Evolutionary conservation across 1,140 invertebrate genomes (phyloP), one percentile per base, ranked within the genome.

Genomic region (Drosophila albomicans): DNA sequence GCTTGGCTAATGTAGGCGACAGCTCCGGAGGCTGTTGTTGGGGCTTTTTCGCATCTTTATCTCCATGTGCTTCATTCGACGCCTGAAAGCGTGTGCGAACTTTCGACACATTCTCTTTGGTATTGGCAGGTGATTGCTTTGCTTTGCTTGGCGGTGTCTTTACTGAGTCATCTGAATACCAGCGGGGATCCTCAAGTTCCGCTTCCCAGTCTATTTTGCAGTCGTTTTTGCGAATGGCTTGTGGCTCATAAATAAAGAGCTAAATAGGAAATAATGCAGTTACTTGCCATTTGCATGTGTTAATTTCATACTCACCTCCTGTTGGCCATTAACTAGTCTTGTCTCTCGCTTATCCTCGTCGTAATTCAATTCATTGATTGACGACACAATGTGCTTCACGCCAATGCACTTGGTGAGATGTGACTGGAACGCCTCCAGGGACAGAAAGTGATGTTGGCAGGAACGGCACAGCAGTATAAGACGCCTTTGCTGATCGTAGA

Each of bases 111-210:
- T 87, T 88, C 25, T 87, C 81, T 45, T 89, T 88, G 30, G 65
- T 51, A 56, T 67, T 63, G 30, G 20, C 41, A 7, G 70, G 30
- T 11, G 67, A 16, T 54, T 84, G 20, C 45, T 69, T 81, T 6
- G 28, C 7, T 30, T 66, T 77, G 16, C n/a, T 11, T 8, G 15
- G 5, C n/a, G 15, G 15, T 46, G 32, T 7, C 38, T 43, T 62
- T 15, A n/a, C 4, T 7, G 15, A 4, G 10, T 54, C 64, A 0
- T 89, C 76, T 20, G 67, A 78, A 43, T 91, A 91, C 89, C 89
- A 91, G 15, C 90, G 86, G 11, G 89, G 89, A 78, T 91, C 75
- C 51, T 90, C 81, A 7, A 91, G 71, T 16, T 91, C 89, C 0
- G 82, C 79, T 8, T 89, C 79, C 68, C 80, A 86, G 48, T 91